Conservation (phyloP, 2,113 vertebrate species). For the Pristiophorus japonicus region DNA sequence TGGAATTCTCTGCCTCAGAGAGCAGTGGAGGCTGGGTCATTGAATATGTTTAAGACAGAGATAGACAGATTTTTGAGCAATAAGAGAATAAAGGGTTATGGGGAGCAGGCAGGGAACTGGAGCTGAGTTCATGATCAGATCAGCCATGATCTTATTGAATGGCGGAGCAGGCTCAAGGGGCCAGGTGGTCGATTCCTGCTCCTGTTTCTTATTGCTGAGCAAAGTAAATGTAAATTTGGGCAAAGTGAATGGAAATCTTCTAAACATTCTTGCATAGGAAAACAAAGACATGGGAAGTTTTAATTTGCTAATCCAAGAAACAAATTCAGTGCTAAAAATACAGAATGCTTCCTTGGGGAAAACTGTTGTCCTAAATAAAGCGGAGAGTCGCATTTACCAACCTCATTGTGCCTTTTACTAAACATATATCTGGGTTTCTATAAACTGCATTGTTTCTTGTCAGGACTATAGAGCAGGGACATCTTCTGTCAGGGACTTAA, state of each 20-base stretch:
- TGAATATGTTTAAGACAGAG: too few relatives aligned
- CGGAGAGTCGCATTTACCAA: not conserved
- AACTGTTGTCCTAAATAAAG: constrained; percentile 4
- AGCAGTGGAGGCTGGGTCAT: too few relatives aligned
- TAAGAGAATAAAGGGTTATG: too few relatives aligned
- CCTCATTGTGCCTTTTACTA: not conserved
- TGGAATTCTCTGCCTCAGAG: too few relatives aligned
- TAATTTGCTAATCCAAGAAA: not conserved
- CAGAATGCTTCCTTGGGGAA: not conserved
- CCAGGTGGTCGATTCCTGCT: too few relatives aligned
- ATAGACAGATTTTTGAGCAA: too few relatives aligned
- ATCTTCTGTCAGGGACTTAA: not conserved
- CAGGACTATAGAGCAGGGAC: not conserved
- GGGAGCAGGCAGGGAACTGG: too few relatives aligned
- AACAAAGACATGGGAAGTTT: not conserved
- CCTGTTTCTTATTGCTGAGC: too few relatives aligned
- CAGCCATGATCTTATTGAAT: too few relatives aligned
- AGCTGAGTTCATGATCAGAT: too few relatives aligned
- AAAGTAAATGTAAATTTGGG: too few relatives aligned
- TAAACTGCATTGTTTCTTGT: not conserved
- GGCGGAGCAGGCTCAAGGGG: too few relatives aligned
- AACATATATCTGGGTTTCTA: not conserved
- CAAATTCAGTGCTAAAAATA: constrained; percentile 15
- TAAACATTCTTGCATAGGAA: not conserved
- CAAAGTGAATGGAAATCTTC: not conserved